phyloP scores from a whole-genome alignment of 1,140 invertebrate species.

The Pseudomyrmex dendroicus region DNA sequence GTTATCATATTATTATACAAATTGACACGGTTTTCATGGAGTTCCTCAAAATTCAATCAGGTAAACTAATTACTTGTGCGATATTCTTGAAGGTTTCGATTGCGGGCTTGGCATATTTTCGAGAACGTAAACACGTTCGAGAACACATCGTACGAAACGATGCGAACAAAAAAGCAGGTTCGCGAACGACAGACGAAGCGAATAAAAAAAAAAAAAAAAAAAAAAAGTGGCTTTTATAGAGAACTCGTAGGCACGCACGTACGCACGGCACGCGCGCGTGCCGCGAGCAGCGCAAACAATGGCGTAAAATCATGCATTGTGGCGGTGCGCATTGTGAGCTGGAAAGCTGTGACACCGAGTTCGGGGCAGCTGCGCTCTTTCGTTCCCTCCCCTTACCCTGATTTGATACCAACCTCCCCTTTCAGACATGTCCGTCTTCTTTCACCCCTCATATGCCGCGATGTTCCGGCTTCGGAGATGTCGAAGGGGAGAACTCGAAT shows the following conservation, averaged over 20 bases:
- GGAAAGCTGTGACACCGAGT: conserved; percentile 83
- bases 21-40: too few species aligned
- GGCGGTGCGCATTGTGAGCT: conserved; percentile 78
- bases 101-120: not conserved
- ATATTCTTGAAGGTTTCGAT: too few species aligned
- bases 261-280: conserved; percentile 78
- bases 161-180: conserved; percentile 13
- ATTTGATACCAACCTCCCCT: conserved; percentile 30
- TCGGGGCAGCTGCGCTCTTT: conserved; percentile 76
- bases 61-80: too few species aligned
- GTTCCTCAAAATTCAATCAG: too few species aligned
- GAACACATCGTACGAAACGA: not conserved
- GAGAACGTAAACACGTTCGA: not conserved
- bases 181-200: not conserved
- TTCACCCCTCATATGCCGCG: conserved; percentile 58
- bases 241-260: conserved; percentile 54
- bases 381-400: conserved; percentile 57
- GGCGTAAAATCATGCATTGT: conserved; percentile 83
- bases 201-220: not conserved
- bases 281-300: conserved; percentile 77
- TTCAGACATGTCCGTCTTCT: conserved; percentile 48
- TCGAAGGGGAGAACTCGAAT: conserved; percentile 62
- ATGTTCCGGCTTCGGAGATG: conserved; percentile 49
- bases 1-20: too few species aligned
- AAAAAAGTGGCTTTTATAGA: conserved; percentile 16